phyloP scores from a whole-genome alignment of 2,113 vertebrate genomes.

The Aegotheles bennettii region DNA sequence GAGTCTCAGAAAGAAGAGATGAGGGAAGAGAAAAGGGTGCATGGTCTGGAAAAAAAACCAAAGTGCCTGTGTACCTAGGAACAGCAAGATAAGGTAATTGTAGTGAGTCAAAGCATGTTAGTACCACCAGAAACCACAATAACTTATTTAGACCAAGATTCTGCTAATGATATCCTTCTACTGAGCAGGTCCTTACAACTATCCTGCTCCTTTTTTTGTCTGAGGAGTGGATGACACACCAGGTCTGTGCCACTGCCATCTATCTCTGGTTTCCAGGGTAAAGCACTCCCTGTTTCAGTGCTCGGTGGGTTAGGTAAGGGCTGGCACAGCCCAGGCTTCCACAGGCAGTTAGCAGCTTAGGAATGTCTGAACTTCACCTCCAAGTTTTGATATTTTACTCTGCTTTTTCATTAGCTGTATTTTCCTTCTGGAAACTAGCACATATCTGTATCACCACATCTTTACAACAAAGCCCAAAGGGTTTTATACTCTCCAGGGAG shows the following conservation, averaged over 20 bases:
- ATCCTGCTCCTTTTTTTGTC: neutral
- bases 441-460: neutral
- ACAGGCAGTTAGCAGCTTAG: neutral
- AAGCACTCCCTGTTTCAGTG: neutral
- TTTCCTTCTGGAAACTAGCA: neutral
- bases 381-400: neutral
- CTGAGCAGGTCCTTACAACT: neutral
- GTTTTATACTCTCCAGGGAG: neutral
- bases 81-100: neutral
- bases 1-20: neutral
- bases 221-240: no score
- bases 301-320: neutral
- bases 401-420: neutral
- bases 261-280: neutral
- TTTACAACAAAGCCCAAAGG: neutral
- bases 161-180: neutral
- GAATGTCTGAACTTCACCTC: neutral
- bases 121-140: neutral
- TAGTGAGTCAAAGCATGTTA: neutral
- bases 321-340: neutral
- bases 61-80: neutral
- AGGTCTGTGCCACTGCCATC: accelerated
- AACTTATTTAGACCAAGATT: neutral
- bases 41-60: neutral
- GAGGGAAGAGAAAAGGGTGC: neutral